Base-by-base conservation (phyloP, 2,888 invertebrate species). In the Frankliniella intonsa region DNA sequence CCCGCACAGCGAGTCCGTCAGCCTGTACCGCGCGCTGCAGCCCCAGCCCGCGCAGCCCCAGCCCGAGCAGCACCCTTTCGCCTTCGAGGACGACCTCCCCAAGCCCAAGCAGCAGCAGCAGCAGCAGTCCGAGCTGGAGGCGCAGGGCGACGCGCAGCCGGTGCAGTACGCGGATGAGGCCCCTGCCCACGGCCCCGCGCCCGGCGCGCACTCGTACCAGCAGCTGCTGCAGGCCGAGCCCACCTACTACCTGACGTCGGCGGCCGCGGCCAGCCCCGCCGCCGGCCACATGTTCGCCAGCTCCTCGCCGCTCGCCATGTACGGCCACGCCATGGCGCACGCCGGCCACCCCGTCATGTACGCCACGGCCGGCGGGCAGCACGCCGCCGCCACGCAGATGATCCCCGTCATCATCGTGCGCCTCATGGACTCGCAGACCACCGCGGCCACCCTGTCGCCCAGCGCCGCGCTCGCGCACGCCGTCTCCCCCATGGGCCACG, bases 321-420 rank as follows among this genome's bases (percentile, higher is more conserved):
- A 25, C 69, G 69, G 22, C 25, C 69, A 76, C 55, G 55, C 69
- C 69, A 76, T 22, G 69, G 22, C 69, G 25, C 25, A 22, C 17
- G 25, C 22, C 69, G 25, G 69, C 69, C 69, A 62, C 69, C 22
- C 69, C 69, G 25, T 76, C 69, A 76, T 76, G 69, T 76, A 76
- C 69, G 25, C 69, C 69, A 76, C 69, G 69, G 2, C 69, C 25
- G 69, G 25, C 25, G 69, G 8, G 22, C 69, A 62, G 22, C 69
- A 76, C 69, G 69, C 22, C 69, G 69, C 69, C 25, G 69, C 69
- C 25, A 76, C 82, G 25, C 83, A 82, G 79, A 76, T 83, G 22
- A 38, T 83, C 19, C 83, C 83, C 3, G 82, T 83, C 49, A 83
- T 83, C 65, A 82, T 83, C 50, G 80, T 83, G 17, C 62, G 83